phyloP scores from a whole-genome alignment of 2,797 vertebrate genomes.

The Sandelia bainsii region DNA sequence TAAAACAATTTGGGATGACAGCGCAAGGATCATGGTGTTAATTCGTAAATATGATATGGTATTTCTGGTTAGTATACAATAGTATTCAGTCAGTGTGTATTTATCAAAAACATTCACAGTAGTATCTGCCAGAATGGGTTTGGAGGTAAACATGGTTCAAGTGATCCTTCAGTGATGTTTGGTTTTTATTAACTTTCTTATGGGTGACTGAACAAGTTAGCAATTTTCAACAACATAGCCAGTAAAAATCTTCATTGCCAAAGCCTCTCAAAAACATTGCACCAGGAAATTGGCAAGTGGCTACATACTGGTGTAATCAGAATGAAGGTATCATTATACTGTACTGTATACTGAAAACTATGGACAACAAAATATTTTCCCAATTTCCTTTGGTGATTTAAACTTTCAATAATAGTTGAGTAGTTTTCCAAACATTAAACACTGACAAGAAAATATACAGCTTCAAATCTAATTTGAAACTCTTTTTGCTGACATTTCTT shows the following conservation, averaged over 20 bases:
- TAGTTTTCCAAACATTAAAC: slow-evolving; percentile 1
- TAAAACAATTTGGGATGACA: background rate
- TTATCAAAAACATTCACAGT: slow-evolving; percentile 10
- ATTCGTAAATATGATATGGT: background rate
- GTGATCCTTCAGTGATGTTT: slow-evolving; percentile 13
- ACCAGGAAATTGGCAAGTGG: slow-evolving; percentile 1
- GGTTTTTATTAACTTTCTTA: slow-evolving; percentile 20
- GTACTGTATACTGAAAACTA: too few relatives aligned
- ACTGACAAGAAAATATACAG: background rate
- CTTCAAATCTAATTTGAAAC: slow-evolving; percentile 12
- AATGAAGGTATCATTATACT: slow-evolving; percentile 1
- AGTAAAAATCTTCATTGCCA: slow-evolving; percentile 33
- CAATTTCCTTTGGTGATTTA: slow-evolving; percentile 3
- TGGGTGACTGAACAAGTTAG: slow-evolving; percentile 1
- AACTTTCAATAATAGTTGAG: slow-evolving; percentile 9
- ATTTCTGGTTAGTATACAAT: background rate
- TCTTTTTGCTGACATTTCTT: slow-evolving; percentile 3
- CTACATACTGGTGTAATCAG: slow-evolving; percentile 13
- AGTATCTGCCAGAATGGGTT: background rate
- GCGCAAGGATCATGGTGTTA: too few relatives aligned
- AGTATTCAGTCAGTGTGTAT: background rate
- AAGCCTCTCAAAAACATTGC: slow-evolving; percentile 22
- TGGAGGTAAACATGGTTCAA: slow-evolving; percentile 3
- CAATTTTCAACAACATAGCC: slow-evolving; percentile 15
- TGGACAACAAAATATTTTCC: background rate